Conservation (phyloP, 2,888 invertebrate species). For the Drosophila borborema region DNA sequence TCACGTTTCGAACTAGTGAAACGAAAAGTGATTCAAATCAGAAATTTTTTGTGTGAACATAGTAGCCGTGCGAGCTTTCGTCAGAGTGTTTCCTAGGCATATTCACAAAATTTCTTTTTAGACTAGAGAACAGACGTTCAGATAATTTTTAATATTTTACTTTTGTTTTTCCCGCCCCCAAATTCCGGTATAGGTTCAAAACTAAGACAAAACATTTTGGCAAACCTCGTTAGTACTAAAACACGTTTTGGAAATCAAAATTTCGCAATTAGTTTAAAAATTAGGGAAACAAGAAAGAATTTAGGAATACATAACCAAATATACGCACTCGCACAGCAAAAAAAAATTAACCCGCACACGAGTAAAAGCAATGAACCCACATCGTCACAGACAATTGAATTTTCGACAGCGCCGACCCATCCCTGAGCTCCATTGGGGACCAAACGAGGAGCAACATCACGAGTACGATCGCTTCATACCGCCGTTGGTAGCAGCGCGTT, state of each 20-base stretch:
- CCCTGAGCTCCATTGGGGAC: slow-evolving; percentile 26
- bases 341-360: not conserved
- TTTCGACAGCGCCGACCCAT: slow-evolving; percentile 18
- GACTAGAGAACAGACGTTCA: slow-evolving; percentile 10
- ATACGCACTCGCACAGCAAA: not conserved
- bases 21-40: not conserved
- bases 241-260: too few species aligned
- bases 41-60: not conserved
- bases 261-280: not conserved
- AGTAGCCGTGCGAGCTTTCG: slow-evolving; percentile 3
- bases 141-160: slow-evolving; percentile 16
- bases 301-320: not conserved
- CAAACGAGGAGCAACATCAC: slow-evolving; percentile 25
- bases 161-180: slow-evolving; percentile 17
- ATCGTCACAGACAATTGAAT: slow-evolving; percentile 17
- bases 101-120: slow-evolving; percentile 11
- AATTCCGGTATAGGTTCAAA: slow-evolving; percentile 20
- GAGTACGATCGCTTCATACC: slow-evolving; percentile 30
- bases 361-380: slow-evolving; percentile 27
- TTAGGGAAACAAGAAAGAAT: not conserved
- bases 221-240: not conserved
- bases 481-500: slow-evolving; percentile 20
- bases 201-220: not conserved
- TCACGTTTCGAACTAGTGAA: not conserved
- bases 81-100: not conserved